Evolutionary conservation across 2,888 invertebrate species (phyloP).

Genomic region (Aromia moschata): DNA sequence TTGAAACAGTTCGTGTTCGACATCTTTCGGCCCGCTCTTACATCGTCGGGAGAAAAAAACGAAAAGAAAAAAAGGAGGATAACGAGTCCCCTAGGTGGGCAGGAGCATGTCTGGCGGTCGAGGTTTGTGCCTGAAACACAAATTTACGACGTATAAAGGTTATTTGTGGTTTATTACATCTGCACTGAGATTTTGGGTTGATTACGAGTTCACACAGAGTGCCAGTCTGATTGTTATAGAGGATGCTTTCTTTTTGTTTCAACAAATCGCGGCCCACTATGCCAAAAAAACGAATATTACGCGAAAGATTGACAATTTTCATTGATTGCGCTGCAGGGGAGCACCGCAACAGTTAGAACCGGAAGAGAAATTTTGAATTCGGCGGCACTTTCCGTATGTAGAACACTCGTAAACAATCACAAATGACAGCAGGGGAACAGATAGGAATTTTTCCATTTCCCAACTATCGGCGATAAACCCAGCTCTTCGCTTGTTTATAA

Average conservation of each 20-base stretch:
- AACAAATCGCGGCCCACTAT: background rate
- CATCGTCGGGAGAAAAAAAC: constrained; percentile 25
- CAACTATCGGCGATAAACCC: background rate
- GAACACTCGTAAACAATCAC: constrained; percentile 58
- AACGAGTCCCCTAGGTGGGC: constrained; percentile 39
- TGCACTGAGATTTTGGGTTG: constrained; percentile 4
- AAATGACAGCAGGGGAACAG: constrained; percentile 49
- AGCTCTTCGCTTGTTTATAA: constrained; percentile 12
- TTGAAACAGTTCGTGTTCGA: constrained; percentile 37
- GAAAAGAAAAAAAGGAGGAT: constrained; percentile 18
- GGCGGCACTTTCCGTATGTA: constrained; percentile 53
- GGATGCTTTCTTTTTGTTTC: background rate
- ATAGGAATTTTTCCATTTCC: constrained; percentile 17
- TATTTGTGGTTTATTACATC: background rate
- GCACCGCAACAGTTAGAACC: background rate
- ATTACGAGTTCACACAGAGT: constrained; percentile 1
- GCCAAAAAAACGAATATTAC: background rate
- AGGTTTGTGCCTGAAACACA: constrained; percentile 24
- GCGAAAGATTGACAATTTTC: background rate
- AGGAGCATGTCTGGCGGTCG: constrained; percentile 38
- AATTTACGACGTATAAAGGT: constrained; percentile 13
- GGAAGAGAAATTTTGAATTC: constrained; percentile 47
- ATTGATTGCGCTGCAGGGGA: background rate
- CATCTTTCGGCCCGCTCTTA: constrained; percentile 37
- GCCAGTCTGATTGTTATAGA: background rate